phyloP scores from a whole-genome alignment of 2,113 vertebrate species.

The Laticauda colubrina region DNA sequence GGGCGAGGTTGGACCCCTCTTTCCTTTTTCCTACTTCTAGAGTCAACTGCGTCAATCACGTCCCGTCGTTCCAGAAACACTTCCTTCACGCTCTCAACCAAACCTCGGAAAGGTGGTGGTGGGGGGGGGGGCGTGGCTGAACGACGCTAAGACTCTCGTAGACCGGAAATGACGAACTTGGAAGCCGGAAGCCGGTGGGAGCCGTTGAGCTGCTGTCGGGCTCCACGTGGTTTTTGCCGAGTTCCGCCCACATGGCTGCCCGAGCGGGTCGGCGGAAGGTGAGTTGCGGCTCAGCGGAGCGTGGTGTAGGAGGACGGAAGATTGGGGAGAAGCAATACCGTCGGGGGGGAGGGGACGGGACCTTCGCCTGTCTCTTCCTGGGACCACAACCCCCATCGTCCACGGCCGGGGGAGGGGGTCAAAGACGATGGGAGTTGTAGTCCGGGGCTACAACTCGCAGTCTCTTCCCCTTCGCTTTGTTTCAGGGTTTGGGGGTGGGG shows the following conservation, averaged over 20 bases:
- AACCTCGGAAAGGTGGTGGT: neutral
- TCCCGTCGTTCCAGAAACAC: neutral
- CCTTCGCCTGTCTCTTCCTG: neutral
- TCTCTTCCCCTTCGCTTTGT: neutral
- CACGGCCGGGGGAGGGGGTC: neutral
- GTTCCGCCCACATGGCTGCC: neutral
- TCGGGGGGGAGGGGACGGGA: no score
- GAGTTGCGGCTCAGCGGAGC: neutral
- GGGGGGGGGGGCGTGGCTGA: neutral
- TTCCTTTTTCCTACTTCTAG: neutral
- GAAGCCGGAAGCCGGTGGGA: neutral
- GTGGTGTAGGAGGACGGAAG: neutral
- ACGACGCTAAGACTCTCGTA: neutral
- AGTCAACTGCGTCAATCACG: no score
- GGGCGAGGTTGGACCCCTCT: neutral
- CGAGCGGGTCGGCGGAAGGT: neutral
- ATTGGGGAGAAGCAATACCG: no score
- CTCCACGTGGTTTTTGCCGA: neutral
- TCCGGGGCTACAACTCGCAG: neutral
- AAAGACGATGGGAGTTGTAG: neutral
- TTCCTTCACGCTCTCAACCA: neutral
- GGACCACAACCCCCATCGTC: neutral
- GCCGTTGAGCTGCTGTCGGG: rapidly evolving
- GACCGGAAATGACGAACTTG: rapidly evolving
- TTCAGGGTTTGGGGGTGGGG: neutral